A percentile compares a stretch with the other conserved stretches of the same genome.
These are phyloP conservation scores for Torymus tubicola DNA, from an alignment of 2,888 invertebrate genomes.

Conservation along the genomic window DNA sequence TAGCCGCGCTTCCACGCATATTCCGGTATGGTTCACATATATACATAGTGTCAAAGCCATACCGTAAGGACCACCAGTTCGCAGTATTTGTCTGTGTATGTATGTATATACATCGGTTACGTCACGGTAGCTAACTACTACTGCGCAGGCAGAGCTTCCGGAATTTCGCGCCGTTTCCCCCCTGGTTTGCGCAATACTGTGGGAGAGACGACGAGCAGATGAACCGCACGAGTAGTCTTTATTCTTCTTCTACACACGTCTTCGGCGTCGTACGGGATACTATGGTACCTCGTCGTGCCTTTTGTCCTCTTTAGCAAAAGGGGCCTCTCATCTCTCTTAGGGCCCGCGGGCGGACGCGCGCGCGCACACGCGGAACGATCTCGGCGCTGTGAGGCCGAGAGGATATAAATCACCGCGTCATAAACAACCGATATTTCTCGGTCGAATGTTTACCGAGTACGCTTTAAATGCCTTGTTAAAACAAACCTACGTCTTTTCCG, in stretches of 20 bases:
- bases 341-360: conserved; percentile 61
- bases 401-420: conserved; percentile 75
- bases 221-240: neutral
- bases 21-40: too few relatives aligned
- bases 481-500: conserved; percentile 74
- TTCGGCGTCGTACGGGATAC: neutral
- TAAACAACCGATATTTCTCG: conserved; percentile 76
- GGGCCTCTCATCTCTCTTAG: conserved; percentile 34
- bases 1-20: conserved; percentile 52
- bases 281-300: neutral
- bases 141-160: conserved; percentile 60
- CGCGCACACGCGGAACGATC: conserved; percentile 67
- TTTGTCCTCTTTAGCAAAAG: conserved; percentile 33
- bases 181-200: conserved; percentile 9
- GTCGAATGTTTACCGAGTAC: conserved; percentile 76
- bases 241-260: neutral
- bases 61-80: neutral
- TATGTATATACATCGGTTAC: conserved; percentile 6
- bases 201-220: neutral
- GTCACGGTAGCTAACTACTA: conserved; percentile 40
- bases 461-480: conserved; percentile 77
- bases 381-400: conserved; percentile 65
- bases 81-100: too few relatives aligned
- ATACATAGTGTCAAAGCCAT: conserved; percentile 33
- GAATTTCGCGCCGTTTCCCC: conserved; percentile 65